Evolutionary conservation across 1,140 invertebrate species (phyloP), one percentile per base, ranked within the genome.

Genomic region (Drosophila yakuba): DNA sequence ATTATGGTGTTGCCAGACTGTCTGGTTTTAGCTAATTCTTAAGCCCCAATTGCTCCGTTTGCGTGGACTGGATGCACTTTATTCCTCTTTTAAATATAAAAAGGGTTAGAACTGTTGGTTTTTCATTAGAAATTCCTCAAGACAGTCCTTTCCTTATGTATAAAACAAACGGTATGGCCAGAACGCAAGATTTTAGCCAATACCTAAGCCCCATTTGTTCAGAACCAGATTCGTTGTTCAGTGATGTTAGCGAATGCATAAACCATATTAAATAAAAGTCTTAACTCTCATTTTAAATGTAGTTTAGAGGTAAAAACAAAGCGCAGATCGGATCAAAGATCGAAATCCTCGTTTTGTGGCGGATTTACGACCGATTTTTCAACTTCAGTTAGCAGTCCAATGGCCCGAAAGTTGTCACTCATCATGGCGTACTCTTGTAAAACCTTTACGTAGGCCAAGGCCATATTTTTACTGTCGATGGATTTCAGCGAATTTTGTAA

Each of bases 371-470:
- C 55, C 10, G 73, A 51, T n/a, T 75, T 58, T 48, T 90, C 83
- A 14, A 78, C 52, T 32, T 90, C 54, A 2, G 61, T 76, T n/a
- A 90, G 39, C 8, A 89, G 62, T 7, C 80, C 85, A 10, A 84
- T 89, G 1, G 81, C 86, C 6, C 84, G 54, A 61, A 61, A 90
- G 25, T 90, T 84, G 7, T 89, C 74, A 54, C 77, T 69, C 5
- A 85, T 15, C 78, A 90, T 74, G 7, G 75, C 84, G 28, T 79
- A 90, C 15, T 90, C 86, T 36, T 82, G 80, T 11, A 90, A 36
- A 1, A 58, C 66, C 17, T 66, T 62, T 0, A 90, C 14, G 20
- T 79, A 63, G 41, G 57, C 57, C 39, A 89, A 20, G 0, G 78
- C 84, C 10, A 74, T 81, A 6, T 35, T 45, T 4, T 52, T 58